Base-by-base conservation (phyloP, 2,888 invertebrate genomes). In the Mythimna impura region DNA sequence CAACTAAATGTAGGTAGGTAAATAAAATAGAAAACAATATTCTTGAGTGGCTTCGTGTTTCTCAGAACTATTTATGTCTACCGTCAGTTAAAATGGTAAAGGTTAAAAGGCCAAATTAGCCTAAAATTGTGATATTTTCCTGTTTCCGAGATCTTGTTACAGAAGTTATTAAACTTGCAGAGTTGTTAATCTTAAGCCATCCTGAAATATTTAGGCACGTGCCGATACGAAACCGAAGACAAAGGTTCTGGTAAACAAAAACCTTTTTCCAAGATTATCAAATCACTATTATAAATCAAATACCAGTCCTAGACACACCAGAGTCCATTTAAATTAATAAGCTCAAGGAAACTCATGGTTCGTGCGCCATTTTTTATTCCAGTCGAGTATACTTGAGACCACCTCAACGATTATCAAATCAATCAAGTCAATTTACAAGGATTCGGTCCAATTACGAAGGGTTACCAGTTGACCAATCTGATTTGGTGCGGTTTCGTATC, bases 391-490 rank as follows among this genome's bases (percentile, higher is more conserved):
- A 70, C 67, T 72, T 57, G 60, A 67, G 67, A 47, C 40, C 71
- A 67, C 72, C 81, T 76, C 63, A 58, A 58, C 65, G 73, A 78
- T 84, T 83, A 85, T 84, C 69, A 73, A 83, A 84, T 84, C 80
- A 85, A 83, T 81, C 81, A 80, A 73, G 73, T 83, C 85, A 81
- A 85, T 85, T 85, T 85, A 71, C 83, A 76, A 84, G 84, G 84
- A 78, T 83, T 66, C 70, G 34, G 55, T 52, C 71, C 81, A 85
- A 85, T 84, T 85, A 85, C 74, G n/a, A 43, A 70, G 76, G 85
- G 83, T 75, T 74, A 61, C 63, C 34, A 71, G 74, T 83, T 82
- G 78, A 81, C 83, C 85, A 78, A 76, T 78, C 61, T 55, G 65
- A 84, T 85, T 83, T 84, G 57, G 25, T 34, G 54, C 22, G 76